phyloP scores from a whole-genome alignment of 2,797 vertebrate genomes.

The Megalops cyprinoides region DNA sequence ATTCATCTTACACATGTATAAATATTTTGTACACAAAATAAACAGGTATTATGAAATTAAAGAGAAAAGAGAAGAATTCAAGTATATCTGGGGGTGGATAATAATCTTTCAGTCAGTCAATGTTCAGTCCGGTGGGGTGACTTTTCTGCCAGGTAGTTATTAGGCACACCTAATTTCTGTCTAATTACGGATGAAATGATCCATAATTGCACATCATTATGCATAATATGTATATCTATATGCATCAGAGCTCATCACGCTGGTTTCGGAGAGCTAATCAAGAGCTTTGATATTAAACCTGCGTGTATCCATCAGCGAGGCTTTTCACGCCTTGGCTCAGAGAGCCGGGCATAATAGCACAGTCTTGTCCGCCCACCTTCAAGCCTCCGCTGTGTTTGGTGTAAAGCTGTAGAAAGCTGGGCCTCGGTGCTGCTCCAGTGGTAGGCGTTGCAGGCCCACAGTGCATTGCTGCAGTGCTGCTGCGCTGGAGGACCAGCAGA shows the following conservation, averaged over 20 bases:
- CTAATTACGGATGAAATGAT: background rate
- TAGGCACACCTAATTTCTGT: background rate
- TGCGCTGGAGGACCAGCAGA: slow-evolving; percentile 54
- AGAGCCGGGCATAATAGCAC: background rate
- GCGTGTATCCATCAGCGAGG: background rate
- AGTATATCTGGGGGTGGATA: too few species aligned
- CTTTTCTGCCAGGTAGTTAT: background rate
- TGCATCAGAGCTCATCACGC: background rate
- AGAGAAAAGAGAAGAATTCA: too few species aligned
- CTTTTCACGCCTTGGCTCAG: background rate
- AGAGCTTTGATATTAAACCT: background rate
- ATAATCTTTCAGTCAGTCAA: too few species aligned
- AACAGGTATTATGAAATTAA: too few species aligned
- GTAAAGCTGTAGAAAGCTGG: background rate
- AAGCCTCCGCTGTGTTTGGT: background rate
- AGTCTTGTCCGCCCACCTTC: slow-evolving; percentile 15
- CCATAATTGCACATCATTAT: too few species aligned
- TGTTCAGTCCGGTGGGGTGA: background rate
- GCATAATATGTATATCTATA: too few species aligned
- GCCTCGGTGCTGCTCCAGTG: background rate
- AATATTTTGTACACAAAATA: too few species aligned
- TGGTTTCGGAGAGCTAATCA: background rate
- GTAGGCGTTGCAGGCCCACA: background rate
- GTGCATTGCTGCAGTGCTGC: slow-evolving; percentile 13
- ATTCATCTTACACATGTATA: too few species aligned